Evolutionary conservation across 2,888 invertebrate genomes (phyloP).

Genomic region (Ecliptopera silaceata): DNA sequence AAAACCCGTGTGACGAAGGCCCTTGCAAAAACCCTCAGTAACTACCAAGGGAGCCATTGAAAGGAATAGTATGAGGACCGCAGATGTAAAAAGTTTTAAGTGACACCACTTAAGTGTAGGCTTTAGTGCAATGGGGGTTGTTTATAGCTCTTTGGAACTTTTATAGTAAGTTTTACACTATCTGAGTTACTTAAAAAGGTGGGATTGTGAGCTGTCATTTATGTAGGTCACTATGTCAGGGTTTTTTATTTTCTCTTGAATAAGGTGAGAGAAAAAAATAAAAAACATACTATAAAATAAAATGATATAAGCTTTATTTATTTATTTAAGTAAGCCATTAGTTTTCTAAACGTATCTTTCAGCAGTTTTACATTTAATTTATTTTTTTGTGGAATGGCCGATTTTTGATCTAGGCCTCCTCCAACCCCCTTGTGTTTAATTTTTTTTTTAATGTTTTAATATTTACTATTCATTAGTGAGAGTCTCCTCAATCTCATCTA

Average conservation of each 20-base stretch:
- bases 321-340: too few species aligned
- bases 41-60: slow-evolving; percentile 34
- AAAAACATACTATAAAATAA: too few species aligned
- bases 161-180: slow-evolving; percentile 1
- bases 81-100: slow-evolving; percentile 39
- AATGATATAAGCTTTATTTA: too few species aligned
- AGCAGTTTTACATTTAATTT: too few species aligned
- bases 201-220: not conserved
- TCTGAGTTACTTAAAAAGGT: not conserved
- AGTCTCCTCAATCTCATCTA: too few species aligned
- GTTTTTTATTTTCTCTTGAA: not conserved
- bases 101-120: slow-evolving; percentile 19
- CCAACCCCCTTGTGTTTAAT: too few species aligned
- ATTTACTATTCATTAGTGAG: too few species aligned
- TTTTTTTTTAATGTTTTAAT: too few species aligned
- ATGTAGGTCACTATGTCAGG: not conserved
- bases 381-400: too few species aligned
- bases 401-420: too few species aligned
- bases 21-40: slow-evolving; percentile 18
- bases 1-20: slow-evolving; percentile 11
- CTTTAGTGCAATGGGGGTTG: slow-evolving; percentile 15
- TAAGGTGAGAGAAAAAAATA: too few species aligned
- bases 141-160: slow-evolving; percentile 6
- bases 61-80: slow-evolving; percentile 35
- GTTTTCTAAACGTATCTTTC: too few species aligned